Percentiles rank a stretch among this genome's conserved stretches.
These are phyloP conservation scores for Heliothis peltigera DNA, from an alignment of 2,888 invertebrate genomes.

Conservation along the genomic window DNA sequence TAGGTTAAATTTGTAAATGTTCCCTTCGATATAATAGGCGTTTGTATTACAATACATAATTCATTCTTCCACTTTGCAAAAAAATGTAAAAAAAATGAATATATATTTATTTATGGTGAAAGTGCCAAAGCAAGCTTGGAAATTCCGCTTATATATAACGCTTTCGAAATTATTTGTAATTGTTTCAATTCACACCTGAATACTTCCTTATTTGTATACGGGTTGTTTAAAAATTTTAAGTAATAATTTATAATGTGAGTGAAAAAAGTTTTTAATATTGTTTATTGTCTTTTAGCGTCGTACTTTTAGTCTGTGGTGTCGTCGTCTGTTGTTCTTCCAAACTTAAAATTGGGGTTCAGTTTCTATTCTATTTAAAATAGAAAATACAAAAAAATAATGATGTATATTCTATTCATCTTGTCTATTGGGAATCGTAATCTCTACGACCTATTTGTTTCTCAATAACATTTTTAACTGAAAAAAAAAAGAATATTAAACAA, in stretches of 20 bases:
- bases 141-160: conserved; percentile 54
- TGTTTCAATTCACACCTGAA: conserved; percentile 44
- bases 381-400: conserved; percentile 10
- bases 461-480: conserved; percentile 9
- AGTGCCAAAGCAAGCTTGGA: conserved; percentile 82
- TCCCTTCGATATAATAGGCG: conserved; percentile 65
- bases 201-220: conserved; percentile 45
- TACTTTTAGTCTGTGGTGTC: conserved; percentile 21
- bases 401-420: not conserved
- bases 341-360: not conserved
- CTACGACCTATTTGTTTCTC: conserved; percentile 7
- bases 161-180: conserved; percentile 60
- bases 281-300: conserved; percentile 19
- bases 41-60: conserved; percentile 59
- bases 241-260: not conserved
- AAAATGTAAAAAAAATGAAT: conserved; percentile 61
- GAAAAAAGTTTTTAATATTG: not conserved
- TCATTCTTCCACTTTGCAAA: conserved; percentile 68
- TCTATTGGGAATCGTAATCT: conserved; percentile 18
- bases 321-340: conserved; percentile 6
- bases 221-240: conserved; percentile 53
- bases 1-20: conserved; percentile 87
- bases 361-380: not conserved
- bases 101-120: conserved; percentile 72
- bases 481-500: conserved; percentile 36